phyloP scores from a whole-genome alignment of 1,140 invertebrate species.

The Heliconius hewitsoni region DNA sequence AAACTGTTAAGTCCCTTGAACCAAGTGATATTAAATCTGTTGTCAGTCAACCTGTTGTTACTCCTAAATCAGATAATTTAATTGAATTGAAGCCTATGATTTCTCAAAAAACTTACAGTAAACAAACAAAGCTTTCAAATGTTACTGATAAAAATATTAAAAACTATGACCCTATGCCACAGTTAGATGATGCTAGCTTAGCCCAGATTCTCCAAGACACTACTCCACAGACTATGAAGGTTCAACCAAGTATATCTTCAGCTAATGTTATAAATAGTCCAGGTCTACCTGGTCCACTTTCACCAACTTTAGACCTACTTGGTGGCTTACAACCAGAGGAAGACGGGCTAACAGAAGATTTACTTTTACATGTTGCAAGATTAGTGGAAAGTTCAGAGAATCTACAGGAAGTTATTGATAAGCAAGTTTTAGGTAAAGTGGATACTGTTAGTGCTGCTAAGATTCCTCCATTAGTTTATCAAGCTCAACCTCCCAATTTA shows the following conservation, averaged over 20 bases:
- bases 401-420: slow-evolving; percentile 85
- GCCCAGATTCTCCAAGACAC: slow-evolving; percentile 76
- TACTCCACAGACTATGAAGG: slow-evolving; percentile 54
- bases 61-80: slow-evolving; percentile 48
- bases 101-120: slow-evolving; percentile 60
- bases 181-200: slow-evolving; percentile 76
- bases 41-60: slow-evolving; percentile 29
- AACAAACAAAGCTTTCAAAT: slow-evolving; percentile 51
- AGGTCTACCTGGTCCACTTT: slow-evolving; percentile 69
- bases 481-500: slow-evolving; percentile 38
- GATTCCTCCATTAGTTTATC: slow-evolving; percentile 39
- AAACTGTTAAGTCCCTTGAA: slow-evolving; percentile 53
- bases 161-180: slow-evolving; percentile 69
- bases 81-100: slow-evolving; percentile 55
- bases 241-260: slow-evolving; percentile 76
- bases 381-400: slow-evolving; percentile 85
- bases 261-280: slow-evolving; percentile 74
- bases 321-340: slow-evolving; percentile 78
- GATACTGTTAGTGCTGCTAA: slow-evolving; percentile 54
- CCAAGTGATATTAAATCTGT: slow-evolving; percentile 46
- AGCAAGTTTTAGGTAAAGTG: slow-evolving; percentile 82
- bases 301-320: slow-evolving; percentile 76
- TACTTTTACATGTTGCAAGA: slow-evolving; percentile 85
- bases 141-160: slow-evolving; percentile 60
- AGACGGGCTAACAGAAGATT: slow-evolving; percentile 85